Base-by-base conservation (phyloP, 2,797 vertebrate species). In the Poliocrania exsul region DNA sequence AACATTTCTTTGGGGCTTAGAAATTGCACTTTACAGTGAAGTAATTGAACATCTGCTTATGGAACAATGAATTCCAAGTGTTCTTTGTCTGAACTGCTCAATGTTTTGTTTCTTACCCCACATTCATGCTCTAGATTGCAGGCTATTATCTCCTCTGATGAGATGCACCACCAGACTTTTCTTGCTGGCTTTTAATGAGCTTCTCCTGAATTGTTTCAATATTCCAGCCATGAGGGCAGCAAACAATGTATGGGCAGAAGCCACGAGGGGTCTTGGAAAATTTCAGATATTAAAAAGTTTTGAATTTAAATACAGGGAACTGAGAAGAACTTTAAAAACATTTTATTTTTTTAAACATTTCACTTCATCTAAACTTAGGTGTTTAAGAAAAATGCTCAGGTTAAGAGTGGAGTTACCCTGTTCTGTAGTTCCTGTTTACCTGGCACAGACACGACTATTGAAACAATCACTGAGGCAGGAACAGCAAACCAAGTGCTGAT, bases 11-110 rank as follows among this genome's bases (percentile, higher is more conserved):
- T 95, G 86, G 37, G 40, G 26, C 19, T 95, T 86, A 46, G 38
- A 73, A 92, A 79, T 78, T 70, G 86, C 17, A 10, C 72, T 74
- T 74, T 90, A 86, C 83, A 91, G 83, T 92, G 90, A 91, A 82
- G 77, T 97, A 89, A 92, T 95, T 93, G 86, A 94, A 90, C 93
- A 94, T 96, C 96, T 95, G 92, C 95, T 96, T 95, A 93, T 75
- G 93, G 92, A 96, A 95, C 96, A 89, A 69, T 78, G 23, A 65
- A 90, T 96, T 88, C 88, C 66, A 92, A 95, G 87, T 79, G 82
- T 92, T 81, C 95, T 93, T 78, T 94, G 84, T 94, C 38, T 87
- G 82, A 92, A 78, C 0, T 38, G 65, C 79, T 73, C 67, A 42
- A 7, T 92, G 86, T 93, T 95, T 95, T 96, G 92, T 94, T 92